phyloP scores from a whole-genome alignment of 2,888 invertebrate species.

The Gymnoscelis rufifasciata region DNA sequence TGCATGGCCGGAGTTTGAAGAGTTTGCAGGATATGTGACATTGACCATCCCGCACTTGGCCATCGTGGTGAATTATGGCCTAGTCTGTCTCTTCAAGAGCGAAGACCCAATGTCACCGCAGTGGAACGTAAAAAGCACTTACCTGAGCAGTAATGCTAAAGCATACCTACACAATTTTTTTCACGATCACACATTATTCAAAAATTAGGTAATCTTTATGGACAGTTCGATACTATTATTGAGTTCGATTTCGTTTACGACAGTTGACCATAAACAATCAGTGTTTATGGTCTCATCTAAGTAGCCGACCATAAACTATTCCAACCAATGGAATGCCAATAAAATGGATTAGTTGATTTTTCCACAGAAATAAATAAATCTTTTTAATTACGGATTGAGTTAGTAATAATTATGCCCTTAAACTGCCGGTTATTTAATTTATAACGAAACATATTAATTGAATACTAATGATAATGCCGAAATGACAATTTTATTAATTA shows the following conservation, averaged over 20 bases:
- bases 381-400: conserved; percentile 32
- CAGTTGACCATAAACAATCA: conserved; percentile 39
- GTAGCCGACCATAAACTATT: conserved; percentile 35
- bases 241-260: conserved; percentile 35
- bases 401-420: conserved; percentile 32
- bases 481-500: conserved; percentile 19
- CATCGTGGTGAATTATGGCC: too few relatives aligned
- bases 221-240: conserved; percentile 18
- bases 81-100: too few relatives aligned
- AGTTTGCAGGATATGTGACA: too few relatives aligned
- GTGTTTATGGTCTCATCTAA: conserved; percentile 37
- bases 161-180: too few relatives aligned
- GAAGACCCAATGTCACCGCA: too few relatives aligned
- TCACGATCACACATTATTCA: too few relatives aligned
- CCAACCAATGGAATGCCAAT: conserved; percentile 27
- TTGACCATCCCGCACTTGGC: too few relatives aligned
- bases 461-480: conserved; percentile 20
- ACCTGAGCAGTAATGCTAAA: too few relatives aligned
- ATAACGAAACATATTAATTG: conserved; percentile 25
- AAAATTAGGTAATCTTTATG: background rate
- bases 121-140: too few relatives aligned
- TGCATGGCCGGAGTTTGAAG: too few relatives aligned
- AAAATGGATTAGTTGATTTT: conserved; percentile 33
- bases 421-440: conserved; percentile 28
- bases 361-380: conserved; percentile 31